A percentile compares a stretch with the other conserved stretches of the same genome.
Evolutionary conservation across 2,888 invertebrate genomes (phyloP).

Genomic region (Hymenopus coronatus): DNA sequence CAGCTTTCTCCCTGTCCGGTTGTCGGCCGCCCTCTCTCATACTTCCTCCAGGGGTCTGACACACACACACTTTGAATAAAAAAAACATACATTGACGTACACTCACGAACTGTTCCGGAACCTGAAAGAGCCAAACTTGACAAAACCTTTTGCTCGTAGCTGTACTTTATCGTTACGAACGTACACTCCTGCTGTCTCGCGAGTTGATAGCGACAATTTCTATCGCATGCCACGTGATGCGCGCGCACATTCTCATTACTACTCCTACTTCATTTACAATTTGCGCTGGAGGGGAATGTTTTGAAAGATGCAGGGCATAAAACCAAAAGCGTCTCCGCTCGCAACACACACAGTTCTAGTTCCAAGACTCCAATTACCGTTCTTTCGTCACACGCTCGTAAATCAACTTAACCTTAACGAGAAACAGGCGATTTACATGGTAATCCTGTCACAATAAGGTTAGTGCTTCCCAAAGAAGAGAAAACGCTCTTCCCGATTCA

Average conservation of each 20-base stretch:
- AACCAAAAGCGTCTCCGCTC: not conserved
- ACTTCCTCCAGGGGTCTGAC: too few relatives aligned
- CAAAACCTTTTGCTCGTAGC: too few relatives aligned
- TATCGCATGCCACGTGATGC: not conserved
- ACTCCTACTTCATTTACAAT: not conserved
- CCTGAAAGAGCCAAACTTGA: too few relatives aligned
- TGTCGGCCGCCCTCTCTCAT: too few relatives aligned
- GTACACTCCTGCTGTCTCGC: too few relatives aligned
- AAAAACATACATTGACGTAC: too few relatives aligned
- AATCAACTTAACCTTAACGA: slow-evolving; percentile 26
- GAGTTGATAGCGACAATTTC: not conserved
- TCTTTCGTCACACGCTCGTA: not conserved
- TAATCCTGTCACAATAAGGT: slow-evolving; percentile 28
- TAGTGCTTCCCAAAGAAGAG: not conserved
- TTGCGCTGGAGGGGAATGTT: not conserved
- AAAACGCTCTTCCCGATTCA: not conserved
- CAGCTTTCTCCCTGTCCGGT: too few relatives aligned
- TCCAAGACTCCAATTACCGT: not conserved
- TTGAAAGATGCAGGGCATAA: not conserved
- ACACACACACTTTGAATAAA: too few relatives aligned
- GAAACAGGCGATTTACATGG: slow-evolving; percentile 29
- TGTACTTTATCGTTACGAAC: too few relatives aligned
- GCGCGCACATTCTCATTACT: not conserved
- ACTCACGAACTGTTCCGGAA: too few relatives aligned
- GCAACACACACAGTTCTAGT: too few relatives aligned